These are phyloP conservation scores for Melanerpes formicivorus DNA, from an alignment of 2,113 vertebrate genomes.

Conservation along the genomic window DNA sequence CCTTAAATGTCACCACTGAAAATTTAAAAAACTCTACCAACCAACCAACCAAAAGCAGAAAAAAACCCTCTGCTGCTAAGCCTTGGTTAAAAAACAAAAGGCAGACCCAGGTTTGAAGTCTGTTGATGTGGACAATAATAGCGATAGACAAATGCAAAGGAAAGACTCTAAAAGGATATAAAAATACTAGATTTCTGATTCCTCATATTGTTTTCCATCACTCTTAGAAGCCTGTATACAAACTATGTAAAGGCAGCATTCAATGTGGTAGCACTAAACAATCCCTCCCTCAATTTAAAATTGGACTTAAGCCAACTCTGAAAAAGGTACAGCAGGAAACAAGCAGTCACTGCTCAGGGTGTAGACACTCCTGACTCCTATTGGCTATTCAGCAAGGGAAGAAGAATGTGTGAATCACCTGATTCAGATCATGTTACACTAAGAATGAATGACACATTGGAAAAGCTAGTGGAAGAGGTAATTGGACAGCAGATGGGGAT, in stretches of 20 bases:
- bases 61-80: neutral
- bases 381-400: neutral
- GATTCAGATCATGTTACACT: fast-evolving
- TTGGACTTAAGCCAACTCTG: neutral
- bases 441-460: fast-evolving
- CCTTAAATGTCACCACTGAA: neutral
- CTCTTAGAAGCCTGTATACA: neutral
- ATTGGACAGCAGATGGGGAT: neutral
- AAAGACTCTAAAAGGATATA: neutral
- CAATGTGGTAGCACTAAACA: neutral
- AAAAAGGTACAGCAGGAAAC: neutral
- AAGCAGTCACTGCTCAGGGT: neutral
- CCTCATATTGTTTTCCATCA: neutral
- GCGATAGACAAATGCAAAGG: neutral
- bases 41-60: neutral
- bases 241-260: neutral
- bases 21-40: too few relatives aligned
- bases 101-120: neutral
- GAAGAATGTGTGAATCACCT: neutral
- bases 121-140: neutral
- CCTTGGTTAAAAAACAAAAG: neutral
- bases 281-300: neutral
- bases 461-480: neutral
- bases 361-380: neutral
- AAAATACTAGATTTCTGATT: neutral